Evolutionary conservation across 2,888 invertebrate species (phyloP).

Genomic region (Trichogramma evanescens): DNA sequence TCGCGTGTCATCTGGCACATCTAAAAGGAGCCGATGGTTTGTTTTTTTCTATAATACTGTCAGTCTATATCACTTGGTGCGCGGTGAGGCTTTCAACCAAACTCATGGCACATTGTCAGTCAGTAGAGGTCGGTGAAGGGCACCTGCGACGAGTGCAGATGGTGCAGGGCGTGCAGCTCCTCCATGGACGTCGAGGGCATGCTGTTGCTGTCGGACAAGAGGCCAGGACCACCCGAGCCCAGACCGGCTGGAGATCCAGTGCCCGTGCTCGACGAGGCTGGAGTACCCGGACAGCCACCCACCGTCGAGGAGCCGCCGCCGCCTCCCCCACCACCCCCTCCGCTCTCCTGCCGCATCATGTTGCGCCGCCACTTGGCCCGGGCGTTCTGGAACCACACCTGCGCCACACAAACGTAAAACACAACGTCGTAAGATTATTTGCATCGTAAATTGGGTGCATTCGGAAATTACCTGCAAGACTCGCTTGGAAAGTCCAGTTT

Average conservation of each 20-base stretch:
- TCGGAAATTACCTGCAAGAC: conserved; percentile 77
- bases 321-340: conserved; percentile 40
- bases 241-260: conserved; percentile 40
- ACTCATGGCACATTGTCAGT: conserved; percentile 18
- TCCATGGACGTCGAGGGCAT: conserved; percentile 51
- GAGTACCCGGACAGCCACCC: conserved; percentile 42
- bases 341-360: conserved; percentile 78
- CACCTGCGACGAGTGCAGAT: conserved; percentile 49
- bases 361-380: conserved; percentile 96
- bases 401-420: conserved; percentile 17
- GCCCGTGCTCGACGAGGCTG: conserved; percentile 41
- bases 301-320: conserved; percentile 48
- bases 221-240: conserved; percentile 42
- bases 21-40: too few species aligned
- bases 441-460: neutral
- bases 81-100: too few species aligned
- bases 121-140: conserved; percentile 48
- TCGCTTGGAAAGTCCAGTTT: conserved; percentile 95
- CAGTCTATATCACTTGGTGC: too few species aligned
- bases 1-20: too few species aligned
- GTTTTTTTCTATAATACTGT: too few species aligned
- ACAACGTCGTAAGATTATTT: neutral
- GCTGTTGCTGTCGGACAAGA: conserved; percentile 49
- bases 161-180: conserved; percentile 51
- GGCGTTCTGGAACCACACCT: conserved; percentile 99